Evolutionary conservation across 2,113 vertebrate genomes (phyloP), one percentile per base, ranked within the genome.

Genomic region (Onychorhynchus coronatus): DNA sequence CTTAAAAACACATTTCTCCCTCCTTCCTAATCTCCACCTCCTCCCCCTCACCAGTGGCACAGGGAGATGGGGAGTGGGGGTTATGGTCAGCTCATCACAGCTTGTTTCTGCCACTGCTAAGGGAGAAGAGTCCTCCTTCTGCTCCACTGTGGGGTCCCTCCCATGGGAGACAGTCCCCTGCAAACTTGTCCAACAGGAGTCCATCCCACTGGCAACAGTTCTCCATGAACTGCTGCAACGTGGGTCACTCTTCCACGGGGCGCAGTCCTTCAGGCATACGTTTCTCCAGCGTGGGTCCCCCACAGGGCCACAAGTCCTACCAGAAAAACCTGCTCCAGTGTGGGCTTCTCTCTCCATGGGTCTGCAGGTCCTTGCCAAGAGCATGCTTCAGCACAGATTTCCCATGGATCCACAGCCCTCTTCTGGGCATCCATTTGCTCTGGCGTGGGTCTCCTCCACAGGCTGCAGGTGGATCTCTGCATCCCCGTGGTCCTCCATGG

Each of bases 271-370:
- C 52, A 67, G 28, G 37, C 10, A n/a, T 37, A 73, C 7, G 17
- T 35, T 56, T 14, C 17, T 58, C 58, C 31, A 80, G 0, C 0
- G 1, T 4, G 6, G 35, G 2, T 30, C 2, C 5, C 4, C 16
- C 49, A 41, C 21, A 49, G 30, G 21, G 30, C 17, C 10, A 47
- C 35, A 55, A 30, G 16, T 72, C 41, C 35, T 47, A 6, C 20
- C 66, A 56, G 49, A 7, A 31, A 79, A 79, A 44, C 18, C 33
- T 74, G 52, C 19, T 39, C 33, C 52, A 67, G 37, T 0, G 0
- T 27, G 31, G 42, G 8, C 31, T 88, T 23, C 6, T 41, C 41
- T 63, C 17, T 63, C n/a, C 63, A 55, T 4, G 7, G 46, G 9
- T 23, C 33, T 61, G 33, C 23, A 53, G n/a, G 15, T 4, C 12